Percentiles rank a stretch among this genome's conserved stretches.
phyloP scores from a whole-genome alignment of 2,113 vertebrate species.

The Melanostigma gelatinosum region DNA sequence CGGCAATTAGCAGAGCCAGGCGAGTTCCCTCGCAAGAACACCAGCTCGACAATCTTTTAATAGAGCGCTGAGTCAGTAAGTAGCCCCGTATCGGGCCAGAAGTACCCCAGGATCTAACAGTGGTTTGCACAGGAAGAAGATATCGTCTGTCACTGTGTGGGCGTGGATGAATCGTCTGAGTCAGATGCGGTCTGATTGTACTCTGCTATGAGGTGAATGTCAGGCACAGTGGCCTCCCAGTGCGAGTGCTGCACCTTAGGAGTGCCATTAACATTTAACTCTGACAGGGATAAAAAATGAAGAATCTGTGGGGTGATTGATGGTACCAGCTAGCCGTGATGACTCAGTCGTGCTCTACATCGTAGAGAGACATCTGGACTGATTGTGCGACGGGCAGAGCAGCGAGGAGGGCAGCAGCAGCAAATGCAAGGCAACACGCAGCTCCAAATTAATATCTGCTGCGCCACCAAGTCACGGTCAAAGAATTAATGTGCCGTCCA shows the following conservation, averaged over 20 bases:
- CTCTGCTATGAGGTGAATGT: constrained; percentile 57
- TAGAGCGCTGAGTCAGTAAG: no score
- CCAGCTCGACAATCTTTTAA: no score
- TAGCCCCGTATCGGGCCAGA: no score
- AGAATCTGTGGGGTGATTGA: constrained; percentile 4
- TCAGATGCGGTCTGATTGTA: constrained; percentile 48
- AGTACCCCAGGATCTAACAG: no score
- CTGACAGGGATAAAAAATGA: constrained; percentile 34
- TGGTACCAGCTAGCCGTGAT: constrained; percentile 13
- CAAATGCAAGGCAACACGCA: constrained; percentile 3
- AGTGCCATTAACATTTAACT: constrained; percentile 66
- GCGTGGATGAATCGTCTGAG: constrained; percentile 35
- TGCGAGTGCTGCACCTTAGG: constrained; percentile 42
- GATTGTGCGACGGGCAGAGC: constrained; percentile 21
- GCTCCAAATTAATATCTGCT: constrained; percentile 36
- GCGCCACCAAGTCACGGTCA: background rate
- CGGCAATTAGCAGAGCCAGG: no score
- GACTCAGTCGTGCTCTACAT: constrained; percentile 36
- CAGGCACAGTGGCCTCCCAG: constrained; percentile 39
- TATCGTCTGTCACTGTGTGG: constrained; percentile 26
- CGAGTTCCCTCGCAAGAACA: no score
- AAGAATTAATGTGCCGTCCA: constrained; percentile 18
- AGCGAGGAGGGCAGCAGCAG: background rate
- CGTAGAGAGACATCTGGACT: constrained; percentile 27
- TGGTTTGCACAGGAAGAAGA: constrained; percentile 18